Conservation (phyloP, 2,888 invertebrate species). For the Acheta domesticus region DNA sequence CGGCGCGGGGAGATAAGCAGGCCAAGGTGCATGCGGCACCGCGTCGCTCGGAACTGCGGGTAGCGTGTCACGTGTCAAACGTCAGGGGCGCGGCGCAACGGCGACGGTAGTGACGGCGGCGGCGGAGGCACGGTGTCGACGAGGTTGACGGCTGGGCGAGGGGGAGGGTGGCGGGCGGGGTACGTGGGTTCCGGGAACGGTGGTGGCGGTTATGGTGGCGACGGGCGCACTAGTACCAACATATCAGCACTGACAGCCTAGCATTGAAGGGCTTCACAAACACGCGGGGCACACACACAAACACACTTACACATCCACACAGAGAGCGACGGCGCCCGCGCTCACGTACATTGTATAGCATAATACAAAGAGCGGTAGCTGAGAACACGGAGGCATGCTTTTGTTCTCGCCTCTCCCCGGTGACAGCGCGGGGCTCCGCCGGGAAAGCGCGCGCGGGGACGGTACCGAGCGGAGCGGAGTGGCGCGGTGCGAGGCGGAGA, state of each 20-base stretch:
- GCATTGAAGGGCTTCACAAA: conserved; percentile 18
- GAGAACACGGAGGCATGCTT: conserved; percentile 18
- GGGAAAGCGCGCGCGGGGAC: neutral
- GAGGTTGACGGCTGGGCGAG: neutral
- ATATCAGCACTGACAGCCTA: conserved; percentile 18
- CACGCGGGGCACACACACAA: neutral
- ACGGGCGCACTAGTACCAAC: neutral
- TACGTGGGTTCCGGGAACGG: neutral
- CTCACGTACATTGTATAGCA: conserved; percentile 11
- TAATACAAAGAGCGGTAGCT: conserved; percentile 18
- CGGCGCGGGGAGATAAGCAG: neutral
- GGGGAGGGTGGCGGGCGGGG: neutral
- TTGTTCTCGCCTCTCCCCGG: conserved; percentile 10
- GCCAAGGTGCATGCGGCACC: neutral
- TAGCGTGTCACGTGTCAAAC: conserved; percentile 18
- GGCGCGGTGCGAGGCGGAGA: neutral
- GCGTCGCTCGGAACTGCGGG: neutral
- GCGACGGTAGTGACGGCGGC: neutral
- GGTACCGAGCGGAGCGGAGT: neutral
- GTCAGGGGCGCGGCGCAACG: neutral
- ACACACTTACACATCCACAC: neutral
- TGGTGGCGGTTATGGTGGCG: neutral
- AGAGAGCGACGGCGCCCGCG: neutral
- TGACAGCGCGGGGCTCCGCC: neutral
- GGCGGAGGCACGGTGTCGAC: neutral